Percentiles rank a stretch among this genome's conserved stretches.
These are phyloP conservation scores for Tichodroma muraria DNA, from an alignment of 2,113 vertebrate species.

Conservation along the genomic window DNA sequence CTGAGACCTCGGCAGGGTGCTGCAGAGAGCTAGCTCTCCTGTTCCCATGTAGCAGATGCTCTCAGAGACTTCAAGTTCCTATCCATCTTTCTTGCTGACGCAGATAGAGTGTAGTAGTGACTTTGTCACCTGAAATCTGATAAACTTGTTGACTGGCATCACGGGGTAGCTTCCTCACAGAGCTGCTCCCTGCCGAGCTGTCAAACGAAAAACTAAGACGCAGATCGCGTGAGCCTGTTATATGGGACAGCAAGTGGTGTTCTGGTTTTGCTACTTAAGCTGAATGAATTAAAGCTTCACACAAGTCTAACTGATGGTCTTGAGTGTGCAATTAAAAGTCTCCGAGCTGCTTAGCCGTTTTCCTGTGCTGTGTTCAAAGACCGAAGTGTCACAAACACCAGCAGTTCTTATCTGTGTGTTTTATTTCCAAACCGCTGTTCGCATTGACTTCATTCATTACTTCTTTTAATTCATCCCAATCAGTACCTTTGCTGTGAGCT, in stretches of 20 bases:
- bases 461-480: constrained; percentile 18
- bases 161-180: background rate
- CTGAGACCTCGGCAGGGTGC: background rate
- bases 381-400: constrained; percentile 23
- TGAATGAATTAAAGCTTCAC: background rate
- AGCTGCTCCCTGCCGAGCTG: background rate
- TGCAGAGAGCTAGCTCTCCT: background rate
- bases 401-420: constrained; percentile 53
- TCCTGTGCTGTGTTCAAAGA: constrained; percentile 46
- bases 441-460: constrained; percentile 46
- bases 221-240: background rate
- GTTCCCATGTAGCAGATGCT: constrained; percentile 7
- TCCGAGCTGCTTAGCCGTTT: constrained; percentile 23
- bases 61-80: background rate
- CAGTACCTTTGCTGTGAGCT: constrained; percentile 53
- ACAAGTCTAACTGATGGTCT: background rate
- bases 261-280: background rate
- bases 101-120: background rate
- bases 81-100: background rate
- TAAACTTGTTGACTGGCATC: background rate
- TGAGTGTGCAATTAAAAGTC: constrained; percentile 26
- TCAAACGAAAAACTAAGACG: background rate
- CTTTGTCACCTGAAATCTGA: constrained; percentile 13
- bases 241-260: background rate
- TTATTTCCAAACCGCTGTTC: constrained; percentile 38